Conservation (phyloP, 2,113 vertebrate genomes). For the Indri indri region DNA sequence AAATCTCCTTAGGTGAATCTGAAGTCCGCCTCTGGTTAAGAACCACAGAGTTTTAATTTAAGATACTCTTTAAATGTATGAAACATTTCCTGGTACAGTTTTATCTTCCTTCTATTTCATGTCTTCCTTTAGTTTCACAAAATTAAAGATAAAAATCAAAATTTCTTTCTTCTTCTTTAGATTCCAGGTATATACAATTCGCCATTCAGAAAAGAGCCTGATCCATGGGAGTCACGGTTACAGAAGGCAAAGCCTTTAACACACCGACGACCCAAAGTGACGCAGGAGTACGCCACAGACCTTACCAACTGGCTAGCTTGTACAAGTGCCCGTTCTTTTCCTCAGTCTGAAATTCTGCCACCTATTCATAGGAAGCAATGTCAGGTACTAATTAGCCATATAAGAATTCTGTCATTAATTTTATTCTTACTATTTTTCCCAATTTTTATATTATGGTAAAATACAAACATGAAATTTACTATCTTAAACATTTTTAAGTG, state of each 20-base stretch:
- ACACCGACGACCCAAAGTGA: constrained; percentile 53
- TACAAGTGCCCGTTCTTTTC: constrained; percentile 69
- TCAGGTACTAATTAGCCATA: constrained; percentile 84
- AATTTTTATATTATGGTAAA: background rate
- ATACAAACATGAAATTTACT: background rate
- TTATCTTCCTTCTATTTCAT: background rate
- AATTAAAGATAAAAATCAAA: background rate
- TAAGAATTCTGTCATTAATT: background rate
- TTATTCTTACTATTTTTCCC: background rate
- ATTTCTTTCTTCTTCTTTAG: constrained; percentile 77
- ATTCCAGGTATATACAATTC: constrained; percentile 94
- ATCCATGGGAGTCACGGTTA: constrained; percentile 92
- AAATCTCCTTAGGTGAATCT: background rate
- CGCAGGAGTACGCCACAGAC: background rate
- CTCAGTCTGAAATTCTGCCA: constrained; percentile 81
- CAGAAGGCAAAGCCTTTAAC: constrained; percentile 85
- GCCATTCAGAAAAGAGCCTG: constrained; percentile 88
- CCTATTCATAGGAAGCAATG: constrained; percentile 86
- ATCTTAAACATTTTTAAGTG: background rate
- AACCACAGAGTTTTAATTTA: background rate
- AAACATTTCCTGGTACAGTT: too few species aligned
- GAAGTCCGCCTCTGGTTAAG: background rate
- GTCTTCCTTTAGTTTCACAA: background rate
- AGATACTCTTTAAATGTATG: background rate
- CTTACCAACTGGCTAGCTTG: constrained; percentile 76